phyloP scores from a whole-genome alignment of 2,113 vertebrate species.

The Pelusios castaneus region DNA sequence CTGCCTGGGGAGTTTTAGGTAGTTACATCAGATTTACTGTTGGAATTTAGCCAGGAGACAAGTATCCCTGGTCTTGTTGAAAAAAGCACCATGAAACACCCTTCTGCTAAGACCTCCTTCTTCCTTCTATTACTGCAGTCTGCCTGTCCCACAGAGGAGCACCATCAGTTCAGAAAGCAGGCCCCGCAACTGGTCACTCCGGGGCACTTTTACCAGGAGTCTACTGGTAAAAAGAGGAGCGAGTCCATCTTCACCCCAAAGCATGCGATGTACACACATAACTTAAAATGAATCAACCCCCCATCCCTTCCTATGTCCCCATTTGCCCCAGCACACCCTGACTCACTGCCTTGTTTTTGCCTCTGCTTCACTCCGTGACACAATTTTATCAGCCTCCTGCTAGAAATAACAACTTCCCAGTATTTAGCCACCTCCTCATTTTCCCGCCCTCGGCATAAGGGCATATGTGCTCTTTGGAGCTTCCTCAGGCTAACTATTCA shows the following conservation, averaged over 20 bases:
- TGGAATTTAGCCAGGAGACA: accelerated
- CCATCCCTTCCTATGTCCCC: not conserved
- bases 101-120: not conserved
- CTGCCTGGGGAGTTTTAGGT: accelerated
- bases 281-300: not conserved
- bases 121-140: not conserved
- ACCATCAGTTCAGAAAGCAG: not conserved
- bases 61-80: not conserved
- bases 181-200: accelerated
- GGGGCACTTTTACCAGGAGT: not conserved
- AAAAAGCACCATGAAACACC: not conserved
- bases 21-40: not conserved
- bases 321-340: not conserved
- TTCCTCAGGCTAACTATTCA: not conserved
- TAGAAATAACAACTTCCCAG: not conserved
- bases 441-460: not conserved
- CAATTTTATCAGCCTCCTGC: not conserved
- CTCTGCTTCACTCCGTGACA: not conserved
- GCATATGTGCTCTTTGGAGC: not conserved
- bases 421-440: not conserved
- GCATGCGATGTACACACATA: not conserved
- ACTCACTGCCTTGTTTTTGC: not conserved
- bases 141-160: too few relatives aligned
- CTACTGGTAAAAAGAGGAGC: accelerated
- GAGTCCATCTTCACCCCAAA: not conserved